Conservation (phyloP, 2,797 vertebrate species). For the Pseudochromis fuscus region DNA sequence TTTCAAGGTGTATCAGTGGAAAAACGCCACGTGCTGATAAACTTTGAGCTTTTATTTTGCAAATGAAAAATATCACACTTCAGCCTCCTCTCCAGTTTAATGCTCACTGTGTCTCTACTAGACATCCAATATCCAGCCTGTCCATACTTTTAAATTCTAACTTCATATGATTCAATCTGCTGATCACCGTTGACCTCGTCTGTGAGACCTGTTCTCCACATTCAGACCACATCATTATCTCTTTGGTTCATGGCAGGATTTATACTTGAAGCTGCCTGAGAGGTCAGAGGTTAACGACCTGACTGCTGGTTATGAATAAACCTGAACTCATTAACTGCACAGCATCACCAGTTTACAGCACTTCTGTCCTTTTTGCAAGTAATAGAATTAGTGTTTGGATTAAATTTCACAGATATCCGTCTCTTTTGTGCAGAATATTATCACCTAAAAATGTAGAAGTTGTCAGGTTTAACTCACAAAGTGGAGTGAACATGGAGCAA, state of each 20-base stretch:
- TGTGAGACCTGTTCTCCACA: not conserved
- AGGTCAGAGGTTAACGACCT: not conserved
- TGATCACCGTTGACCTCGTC: not conserved
- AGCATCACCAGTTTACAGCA: too few species aligned
- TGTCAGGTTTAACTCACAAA: too few species aligned
- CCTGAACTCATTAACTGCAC: not conserved
- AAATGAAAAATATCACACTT: not conserved
- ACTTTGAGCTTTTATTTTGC: slow-evolving; percentile 32
- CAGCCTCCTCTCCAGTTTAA: fast-evolving
- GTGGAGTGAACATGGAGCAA: too few species aligned
- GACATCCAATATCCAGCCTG: not conserved
- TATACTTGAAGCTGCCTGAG: too few species aligned
- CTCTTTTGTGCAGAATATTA: too few species aligned
- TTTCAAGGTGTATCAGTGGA: slow-evolving; percentile 34
- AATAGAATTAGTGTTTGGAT: too few species aligned
- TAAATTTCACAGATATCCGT: too few species aligned
- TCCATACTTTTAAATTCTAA: not conserved
- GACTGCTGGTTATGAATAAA: not conserved
- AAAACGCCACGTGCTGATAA: slow-evolving; percentile 22
- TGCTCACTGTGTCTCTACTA: not conserved
- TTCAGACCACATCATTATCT: too few species aligned
- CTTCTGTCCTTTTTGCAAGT: too few species aligned
- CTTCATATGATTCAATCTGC: not conserved
- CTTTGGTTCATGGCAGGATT: not conserved
- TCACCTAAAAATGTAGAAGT: too few species aligned